Conservation (phyloP, 2,113 vertebrate species). For the Chascanopsetta lugubris region DNA sequence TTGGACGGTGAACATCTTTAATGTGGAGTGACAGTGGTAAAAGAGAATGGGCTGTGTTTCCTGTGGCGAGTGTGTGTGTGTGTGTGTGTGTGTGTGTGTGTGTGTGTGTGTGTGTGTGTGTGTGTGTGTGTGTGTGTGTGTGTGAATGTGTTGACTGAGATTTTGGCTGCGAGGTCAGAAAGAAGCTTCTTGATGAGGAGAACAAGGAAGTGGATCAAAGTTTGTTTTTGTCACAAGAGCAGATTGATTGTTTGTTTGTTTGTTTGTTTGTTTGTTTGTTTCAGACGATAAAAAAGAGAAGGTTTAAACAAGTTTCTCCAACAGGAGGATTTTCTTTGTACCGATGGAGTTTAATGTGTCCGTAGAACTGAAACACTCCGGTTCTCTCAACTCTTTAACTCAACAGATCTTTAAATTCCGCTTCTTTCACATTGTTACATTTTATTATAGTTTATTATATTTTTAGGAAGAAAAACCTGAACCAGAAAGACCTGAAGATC, state of each 20-base stretch:
- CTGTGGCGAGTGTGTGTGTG: constrained; percentile 32
- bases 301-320: too few relatives aligned
- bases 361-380: too few relatives aligned
- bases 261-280: neutral
- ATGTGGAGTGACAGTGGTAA: constrained; percentile 71
- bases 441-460: too few relatives aligned
- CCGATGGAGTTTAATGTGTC: too few relatives aligned
- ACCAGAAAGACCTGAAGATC: too few relatives aligned
- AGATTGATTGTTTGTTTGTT: neutral
- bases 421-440: too few relatives aligned
- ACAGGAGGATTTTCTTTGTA: too few relatives aligned
- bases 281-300: neutral
- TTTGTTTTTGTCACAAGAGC: neutral
- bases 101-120: constrained; percentile 4
- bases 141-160: neutral
- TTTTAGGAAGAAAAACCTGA: too few relatives aligned
- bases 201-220: neutral
- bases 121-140: neutral
- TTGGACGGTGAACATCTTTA: constrained; percentile 59
- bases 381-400: too few relatives aligned
- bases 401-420: too few relatives aligned
- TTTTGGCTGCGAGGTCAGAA: neutral
- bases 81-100: neutral
- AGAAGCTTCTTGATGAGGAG: neutral
- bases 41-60: constrained; percentile 56